Conservation (phyloP, 2,888 invertebrate genomes). For the Cenopis cana region DNA sequence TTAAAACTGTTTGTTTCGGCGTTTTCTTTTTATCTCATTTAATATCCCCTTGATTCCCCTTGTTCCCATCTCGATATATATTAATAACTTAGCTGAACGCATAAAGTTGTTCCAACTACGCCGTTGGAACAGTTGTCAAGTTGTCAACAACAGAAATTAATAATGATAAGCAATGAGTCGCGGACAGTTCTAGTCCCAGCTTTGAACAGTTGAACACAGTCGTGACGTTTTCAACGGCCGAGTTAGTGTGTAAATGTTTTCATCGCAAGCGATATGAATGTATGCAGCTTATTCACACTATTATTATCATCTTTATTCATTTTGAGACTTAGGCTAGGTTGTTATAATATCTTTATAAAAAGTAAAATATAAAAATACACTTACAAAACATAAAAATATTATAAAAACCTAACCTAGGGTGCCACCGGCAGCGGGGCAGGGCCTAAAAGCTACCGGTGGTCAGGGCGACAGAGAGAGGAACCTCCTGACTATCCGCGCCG, state of each 20-base stretch:
- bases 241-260: not conserved
- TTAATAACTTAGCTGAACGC: slow-evolving; percentile 29
- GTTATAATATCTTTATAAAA: too few relatives aligned
- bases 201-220: not conserved
- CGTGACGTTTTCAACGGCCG: not conserved
- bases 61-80: slow-evolving; percentile 5
- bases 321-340: too few relatives aligned
- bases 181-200: not conserved
- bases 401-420: too few relatives aligned
- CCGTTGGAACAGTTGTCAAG: slow-evolving; percentile 16
- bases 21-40: not conserved
- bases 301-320: too few relatives aligned
- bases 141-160: slow-evolving; percentile 36
- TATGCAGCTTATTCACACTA: too few relatives aligned
- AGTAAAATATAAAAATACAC: too few relatives aligned
- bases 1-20: not conserved
- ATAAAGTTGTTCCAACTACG: slow-evolving; percentile 16
- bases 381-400: too few relatives aligned
- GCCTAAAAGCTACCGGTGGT: too few relatives aligned
- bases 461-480: too few relatives aligned
- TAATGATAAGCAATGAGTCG: slow-evolving; percentile 19
- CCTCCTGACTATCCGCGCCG: too few relatives aligned
- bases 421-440: too few relatives aligned
- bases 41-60: not conserved
- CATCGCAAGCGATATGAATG: not conserved